Base-by-base conservation (phyloP, 2,113 vertebrate species). In the Mastomys coucha region DNA sequence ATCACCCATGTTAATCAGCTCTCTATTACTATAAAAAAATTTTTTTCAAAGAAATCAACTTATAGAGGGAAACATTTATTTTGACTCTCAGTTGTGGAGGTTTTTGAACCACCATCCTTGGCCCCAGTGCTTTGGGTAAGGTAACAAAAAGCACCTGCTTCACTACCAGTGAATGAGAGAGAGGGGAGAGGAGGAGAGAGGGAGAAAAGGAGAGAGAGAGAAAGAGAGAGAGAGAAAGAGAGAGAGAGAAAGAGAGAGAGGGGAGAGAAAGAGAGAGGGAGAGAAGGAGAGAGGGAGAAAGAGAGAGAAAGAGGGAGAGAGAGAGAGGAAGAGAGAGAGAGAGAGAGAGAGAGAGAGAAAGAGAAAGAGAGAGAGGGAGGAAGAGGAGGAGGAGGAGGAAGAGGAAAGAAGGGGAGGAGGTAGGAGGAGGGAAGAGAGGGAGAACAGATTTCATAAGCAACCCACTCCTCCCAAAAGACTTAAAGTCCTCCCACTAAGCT, bases 311-410 rank as follows among this genome's bases (percentile, higher is more conserved):
- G 58, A 60, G 58, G 20, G 56, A 19, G 56, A 19, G 16, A 58
- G 3, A n/a, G n/a, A n/a, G 11, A 4, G 5, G 56, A 58, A 10
- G 56, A 19, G 56, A 17, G 17, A 19, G 56, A 17, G 56, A 16
- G 56, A 58, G 56, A 58, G 56, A 17, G 20, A 60, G 58, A 60
- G 17, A 7, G 20, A 60, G 58, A 1, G 19, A 5, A 13, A 17
- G 6, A 7, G 22, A 5, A 0, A 7, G 20, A 7, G 5, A 7
- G 12, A 24, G 60, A 2, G 7, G 12, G 60, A 26, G 24, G 26
- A 28, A 24, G 24, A 26, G 6, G 17, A 16, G 58, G 58, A 60
- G 63, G 9, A 65, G 1, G 22, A 63, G 5, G 24, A 65, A 28
- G 58, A 20, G 19, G 58, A 19, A 20, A 8, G 22, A 20, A 63